These are phyloP conservation scores for Drosophila cardini DNA, from an alignment of 1,140 invertebrate genomes.

Conservation along the genomic window DNA sequence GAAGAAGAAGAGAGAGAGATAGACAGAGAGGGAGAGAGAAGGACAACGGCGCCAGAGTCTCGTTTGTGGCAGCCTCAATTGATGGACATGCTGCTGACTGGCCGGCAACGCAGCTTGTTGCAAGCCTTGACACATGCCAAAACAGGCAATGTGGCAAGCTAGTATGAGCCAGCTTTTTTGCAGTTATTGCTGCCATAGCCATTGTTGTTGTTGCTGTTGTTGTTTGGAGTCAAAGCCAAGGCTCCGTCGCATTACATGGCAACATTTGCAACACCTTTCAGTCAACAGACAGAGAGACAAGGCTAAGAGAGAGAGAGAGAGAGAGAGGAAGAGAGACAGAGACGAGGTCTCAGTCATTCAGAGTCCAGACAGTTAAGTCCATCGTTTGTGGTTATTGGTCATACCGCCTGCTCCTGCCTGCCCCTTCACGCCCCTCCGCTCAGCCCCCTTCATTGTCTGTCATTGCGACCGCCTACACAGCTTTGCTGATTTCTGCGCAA, in stretches of 20 bases:
- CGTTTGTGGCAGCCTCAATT: constrained; percentile 59
- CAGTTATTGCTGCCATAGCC: constrained; percentile 33
- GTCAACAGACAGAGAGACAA: constrained; percentile 44
- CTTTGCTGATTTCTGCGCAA: constrained; percentile 73
- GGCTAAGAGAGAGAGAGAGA: no score
- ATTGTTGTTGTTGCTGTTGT: constrained; percentile 1
- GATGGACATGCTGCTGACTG: constrained; percentile 68
- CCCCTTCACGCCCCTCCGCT: background rate
- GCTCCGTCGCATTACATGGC: constrained; percentile 68
- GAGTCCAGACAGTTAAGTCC: constrained; percentile 37
- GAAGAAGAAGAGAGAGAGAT: constrained; percentile 7
- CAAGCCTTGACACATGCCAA: constrained; percentile 80
- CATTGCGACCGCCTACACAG: constrained; percentile 71
- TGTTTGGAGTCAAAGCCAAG: background rate
- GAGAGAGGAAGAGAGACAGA: no score
- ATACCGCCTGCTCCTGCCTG: background rate
- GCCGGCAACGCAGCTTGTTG: constrained; percentile 42
- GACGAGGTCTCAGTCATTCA: constrained; percentile 48
- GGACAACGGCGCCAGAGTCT: constrained; percentile 58
- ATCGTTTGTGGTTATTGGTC: constrained; percentile 40
- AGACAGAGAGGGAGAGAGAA: constrained; percentile 16
- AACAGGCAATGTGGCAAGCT: constrained; percentile 70
- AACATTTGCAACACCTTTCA: constrained; percentile 81
- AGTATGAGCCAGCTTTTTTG: constrained; percentile 62
- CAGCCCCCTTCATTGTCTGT: constrained; percentile 16